Evolutionary conservation across 2,113 vertebrate species (phyloP).

Genomic region (Embiotoca jacksoni): DNA sequence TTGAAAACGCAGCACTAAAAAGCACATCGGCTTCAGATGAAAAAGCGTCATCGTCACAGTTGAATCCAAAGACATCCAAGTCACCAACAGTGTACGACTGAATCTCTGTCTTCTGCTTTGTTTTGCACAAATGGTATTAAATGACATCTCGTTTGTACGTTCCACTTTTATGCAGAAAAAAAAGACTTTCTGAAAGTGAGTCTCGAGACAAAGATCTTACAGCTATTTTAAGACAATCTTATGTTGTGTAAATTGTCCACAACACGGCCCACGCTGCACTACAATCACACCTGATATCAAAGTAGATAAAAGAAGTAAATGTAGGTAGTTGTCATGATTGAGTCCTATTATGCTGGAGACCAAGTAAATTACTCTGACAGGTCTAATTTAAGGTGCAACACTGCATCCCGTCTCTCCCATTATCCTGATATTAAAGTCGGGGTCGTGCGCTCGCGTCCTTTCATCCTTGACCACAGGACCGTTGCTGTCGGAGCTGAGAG

Average conservation of each 20-base stretch:
- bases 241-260: not conserved
- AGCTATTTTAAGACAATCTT: not conserved
- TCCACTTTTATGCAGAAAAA: too few relatives aligned
- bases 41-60: slow-evolving; percentile 2
- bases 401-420: not conserved
- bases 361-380: not conserved
- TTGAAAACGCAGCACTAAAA: not conserved
- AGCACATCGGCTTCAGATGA: not conserved
- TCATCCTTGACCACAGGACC: slow-evolving; percentile 38
- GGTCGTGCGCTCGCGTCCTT: slow-evolving; percentile 17
- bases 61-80: not conserved
- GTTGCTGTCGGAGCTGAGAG: slow-evolving; percentile 10
- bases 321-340: too few relatives aligned
- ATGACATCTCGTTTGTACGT: too few relatives aligned
- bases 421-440: slow-evolving; percentile 27
- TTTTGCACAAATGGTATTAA: not conserved
- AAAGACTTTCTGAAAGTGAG: too few relatives aligned
- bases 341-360: not conserved
- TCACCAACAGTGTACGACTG: too few relatives aligned
- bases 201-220: not conserved
- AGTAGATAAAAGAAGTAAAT: not conserved
- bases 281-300: not conserved
- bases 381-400: not conserved
- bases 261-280: not conserved
- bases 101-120: not conserved